Percentiles rank a stretch among this genome's conserved stretches.
phyloP scores from a whole-genome alignment of 1,140 invertebrate species.

The Drosophila littoralis region DNA sequence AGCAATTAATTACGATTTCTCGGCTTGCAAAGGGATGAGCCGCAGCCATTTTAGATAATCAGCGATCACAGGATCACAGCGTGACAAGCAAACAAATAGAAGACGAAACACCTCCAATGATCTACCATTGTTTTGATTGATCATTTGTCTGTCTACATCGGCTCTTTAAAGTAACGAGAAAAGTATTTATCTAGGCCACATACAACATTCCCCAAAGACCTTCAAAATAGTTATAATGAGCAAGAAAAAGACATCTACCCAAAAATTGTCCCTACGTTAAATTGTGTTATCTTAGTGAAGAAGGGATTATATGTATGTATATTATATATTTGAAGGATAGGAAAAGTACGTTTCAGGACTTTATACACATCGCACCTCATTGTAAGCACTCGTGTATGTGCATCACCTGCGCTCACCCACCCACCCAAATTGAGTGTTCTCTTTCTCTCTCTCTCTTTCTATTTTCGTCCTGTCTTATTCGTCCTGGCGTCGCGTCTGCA shows the following conservation, averaged over 20 bases:
- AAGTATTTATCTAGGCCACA: background rate
- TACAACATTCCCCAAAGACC: background rate
- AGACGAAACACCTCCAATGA: background rate
- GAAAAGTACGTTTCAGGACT: too few relatives aligned
- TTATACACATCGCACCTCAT: too few relatives aligned
- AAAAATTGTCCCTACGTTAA: too few relatives aligned
- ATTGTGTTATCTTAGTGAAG: too few relatives aligned
- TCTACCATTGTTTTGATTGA: constrained; percentile 20
- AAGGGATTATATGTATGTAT: too few relatives aligned
- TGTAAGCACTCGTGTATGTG: background rate
- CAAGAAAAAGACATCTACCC: too few relatives aligned
- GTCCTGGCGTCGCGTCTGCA: constrained; percentile 5
- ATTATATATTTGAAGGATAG: too few relatives aligned
- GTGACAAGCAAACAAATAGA: constrained; percentile 8
- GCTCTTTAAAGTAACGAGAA: too few relatives aligned
- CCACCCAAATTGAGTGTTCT: background rate
- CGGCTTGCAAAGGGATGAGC: constrained; percentile 1
- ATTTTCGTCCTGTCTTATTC: constrained; percentile 4
- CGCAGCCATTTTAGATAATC: constrained; percentile 29
- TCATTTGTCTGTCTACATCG: constrained; percentile 4
- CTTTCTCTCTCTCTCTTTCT: background rate
- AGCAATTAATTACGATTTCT: constrained; percentile 44
- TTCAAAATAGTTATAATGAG: background rate
- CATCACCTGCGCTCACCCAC: constrained; percentile 5
- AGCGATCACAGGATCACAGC: constrained; percentile 40